Base-by-base conservation (phyloP, 2,797 vertebrate genomes). In the Spea hammondii region DNA sequence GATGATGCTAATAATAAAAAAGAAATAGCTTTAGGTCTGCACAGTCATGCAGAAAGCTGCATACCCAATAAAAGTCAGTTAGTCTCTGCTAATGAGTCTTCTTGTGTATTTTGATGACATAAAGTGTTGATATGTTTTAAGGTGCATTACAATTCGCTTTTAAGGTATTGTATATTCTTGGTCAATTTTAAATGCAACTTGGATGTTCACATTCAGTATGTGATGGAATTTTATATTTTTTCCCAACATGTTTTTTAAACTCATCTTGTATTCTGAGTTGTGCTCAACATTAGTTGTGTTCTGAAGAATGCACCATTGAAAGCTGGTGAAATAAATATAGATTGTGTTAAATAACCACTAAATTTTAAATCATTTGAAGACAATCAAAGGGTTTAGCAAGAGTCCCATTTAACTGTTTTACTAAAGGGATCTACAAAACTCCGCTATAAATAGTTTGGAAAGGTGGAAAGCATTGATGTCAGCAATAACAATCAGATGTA, bases 1-100 rank as follows among this genome's bases (percentile, higher is more conserved):
- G 73, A 82, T 77, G 70, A 82, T 65, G 64, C 74, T 68, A 82
- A 73, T 82, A 82, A 73, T 77, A 79, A 82, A 74, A 77, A 76
- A 69, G 47, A 51, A 73, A 77, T 77, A 68, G 65, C 70, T 73
- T 47, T 62, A 70, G 49, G 70, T 77, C 70, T 73, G 12, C 47
- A 65, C 72, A 82, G 79, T 81, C 74, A 77, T 81, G 64, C 17
- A 67, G 55, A 81, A 81, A 77, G 49, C 60, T 53, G 65, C 67
- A n/a, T 60, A 71, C 32, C 74, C 64, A 72, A 73, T 65, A 76
- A 60, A 59, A 70, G 65, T 57, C 74, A 80, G 72, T 75, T 80
- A 75, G 47, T 47, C 74, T 68, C 46, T 46, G 46, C 74, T 81
- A 81, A 76, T 81, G 79, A 76, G 79, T 55, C 66, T 77, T 68